A percentile compares a stretch with the other conserved stretches of the same genome.
Evolutionary conservation across 2,797 vertebrate species (phyloP).

Genomic region (Manis crassicaudata): DNA sequence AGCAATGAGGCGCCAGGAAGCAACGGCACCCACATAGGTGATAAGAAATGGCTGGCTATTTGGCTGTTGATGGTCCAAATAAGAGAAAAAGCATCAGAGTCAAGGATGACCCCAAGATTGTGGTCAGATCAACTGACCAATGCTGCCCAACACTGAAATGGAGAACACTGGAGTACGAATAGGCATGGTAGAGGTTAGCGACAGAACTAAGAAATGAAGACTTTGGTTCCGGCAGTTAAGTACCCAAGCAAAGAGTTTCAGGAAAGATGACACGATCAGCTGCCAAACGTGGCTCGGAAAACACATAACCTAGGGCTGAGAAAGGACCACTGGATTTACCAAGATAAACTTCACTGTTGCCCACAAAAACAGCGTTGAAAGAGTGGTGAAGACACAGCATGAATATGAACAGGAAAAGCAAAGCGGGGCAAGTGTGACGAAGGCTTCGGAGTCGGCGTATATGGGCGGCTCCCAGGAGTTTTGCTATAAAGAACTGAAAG

Average conservation of each 20-base stretch:
- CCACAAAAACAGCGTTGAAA: neutral
- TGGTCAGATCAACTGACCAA: neutral
- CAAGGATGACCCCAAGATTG: neutral
- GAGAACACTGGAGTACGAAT: neutral
- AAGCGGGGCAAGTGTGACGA: neutral
- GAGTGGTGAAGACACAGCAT: constrained; percentile 7
- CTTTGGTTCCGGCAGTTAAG: neutral
- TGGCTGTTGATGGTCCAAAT: neutral
- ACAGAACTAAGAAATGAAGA: neutral
- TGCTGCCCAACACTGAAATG: neutral
- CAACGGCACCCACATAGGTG: neutral
- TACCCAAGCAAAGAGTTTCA: constrained; percentile 35
- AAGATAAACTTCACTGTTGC: constrained; percentile 13
- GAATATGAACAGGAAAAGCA: neutral
- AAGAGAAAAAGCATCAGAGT: neutral
- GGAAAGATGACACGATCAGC: neutral
- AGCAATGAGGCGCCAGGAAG: neutral
- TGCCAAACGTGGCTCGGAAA: neutral
- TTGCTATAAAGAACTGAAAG: neutral
- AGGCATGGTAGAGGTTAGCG: neutral
- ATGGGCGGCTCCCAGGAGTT: neutral
- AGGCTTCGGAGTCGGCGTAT: neutral
- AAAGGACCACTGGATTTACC: constrained; percentile 9
- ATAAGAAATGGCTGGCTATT: neutral
- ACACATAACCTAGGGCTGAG: neutral